Percentiles rank a stretch among this genome's conserved stretches.
These are phyloP conservation scores for Neoitamus cyanurus DNA, from an alignment of 2,888 invertebrate species.

Conservation along the genomic window DNA sequence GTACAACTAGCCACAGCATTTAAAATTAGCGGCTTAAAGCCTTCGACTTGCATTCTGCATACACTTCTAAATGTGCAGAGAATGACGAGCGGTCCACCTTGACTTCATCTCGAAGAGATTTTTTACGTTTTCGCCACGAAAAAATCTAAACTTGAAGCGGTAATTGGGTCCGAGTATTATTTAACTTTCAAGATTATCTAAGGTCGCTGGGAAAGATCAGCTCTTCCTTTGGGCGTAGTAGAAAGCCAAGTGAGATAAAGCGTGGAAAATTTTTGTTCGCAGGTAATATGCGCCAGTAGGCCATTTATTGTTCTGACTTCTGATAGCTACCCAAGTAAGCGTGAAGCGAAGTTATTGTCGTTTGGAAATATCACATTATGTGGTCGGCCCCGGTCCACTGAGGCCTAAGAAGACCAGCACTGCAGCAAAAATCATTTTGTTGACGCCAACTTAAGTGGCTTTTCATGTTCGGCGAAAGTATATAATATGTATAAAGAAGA, in stretches of 20 bases:
- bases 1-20: not conserved
- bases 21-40: conserved; percentile 20
- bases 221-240: not conserved
- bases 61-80: conserved; percentile 35
- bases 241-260: not conserved
- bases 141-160: conserved; percentile 38
- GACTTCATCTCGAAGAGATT: conserved; percentile 35
- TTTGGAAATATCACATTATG: not conserved
- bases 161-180: conserved; percentile 41
- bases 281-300: not conserved
- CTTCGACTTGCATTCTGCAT: conserved; percentile 18
- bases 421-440: not conserved
- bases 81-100: conserved; percentile 42
- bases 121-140: not conserved
- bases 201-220: conserved; percentile 14
- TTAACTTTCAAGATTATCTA: conserved; percentile 28
- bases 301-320: not conserved
- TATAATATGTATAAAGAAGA: too few relatives aligned
- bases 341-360: not conserved
- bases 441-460: not conserved
- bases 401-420: not conserved
- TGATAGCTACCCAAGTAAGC: not conserved
- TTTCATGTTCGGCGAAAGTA: conserved; percentile 1
- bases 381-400: not conserved
- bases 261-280: not conserved